Evolutionary conservation across 1,140 invertebrate species (phyloP).

Genomic region (Trachelipus rathkii): DNA sequence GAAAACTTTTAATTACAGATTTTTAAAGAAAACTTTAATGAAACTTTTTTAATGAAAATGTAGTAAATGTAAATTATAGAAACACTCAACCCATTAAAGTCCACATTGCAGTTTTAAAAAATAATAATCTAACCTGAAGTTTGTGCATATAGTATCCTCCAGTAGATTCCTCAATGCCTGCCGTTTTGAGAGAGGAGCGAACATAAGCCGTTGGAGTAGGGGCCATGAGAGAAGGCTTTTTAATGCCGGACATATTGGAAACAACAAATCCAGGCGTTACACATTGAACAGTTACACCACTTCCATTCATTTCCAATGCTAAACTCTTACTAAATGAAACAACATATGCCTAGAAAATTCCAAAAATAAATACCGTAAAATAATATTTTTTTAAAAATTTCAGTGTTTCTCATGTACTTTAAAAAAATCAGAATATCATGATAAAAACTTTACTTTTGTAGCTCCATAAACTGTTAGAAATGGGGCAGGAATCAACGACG

Average conservation of each 20-base stretch:
- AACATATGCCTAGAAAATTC: constrained; percentile 65
- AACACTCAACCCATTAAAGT: neutral
- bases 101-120: neutral
- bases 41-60: neutral
- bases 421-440: too few species aligned
- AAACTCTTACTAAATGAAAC: constrained; percentile 78
- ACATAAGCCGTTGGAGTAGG: constrained; percentile 76
- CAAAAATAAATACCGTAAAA: constrained; percentile 26
- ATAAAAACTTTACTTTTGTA: constrained; percentile 64
- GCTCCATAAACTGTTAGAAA: constrained; percentile 82
- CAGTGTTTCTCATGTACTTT: too few species aligned
- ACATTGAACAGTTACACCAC: constrained; percentile 78
- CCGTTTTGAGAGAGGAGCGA: constrained; percentile 66
- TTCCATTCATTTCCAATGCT: constrained; percentile 67
- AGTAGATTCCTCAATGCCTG: constrained; percentile 68
- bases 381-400: neutral
- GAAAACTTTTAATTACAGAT: neutral
- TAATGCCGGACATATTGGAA: constrained; percentile 88
- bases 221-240: constrained; percentile 69
- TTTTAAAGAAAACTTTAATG: neutral
- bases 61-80: neutral
- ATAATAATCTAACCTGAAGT: constrained; percentile 39
- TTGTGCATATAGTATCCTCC: constrained; percentile 64
- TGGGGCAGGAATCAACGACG: constrained; percentile 72
- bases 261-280: constrained; percentile 83